Base-by-base conservation (phyloP, 2,797 vertebrate species). In the Sebastes diploproa region DNA sequence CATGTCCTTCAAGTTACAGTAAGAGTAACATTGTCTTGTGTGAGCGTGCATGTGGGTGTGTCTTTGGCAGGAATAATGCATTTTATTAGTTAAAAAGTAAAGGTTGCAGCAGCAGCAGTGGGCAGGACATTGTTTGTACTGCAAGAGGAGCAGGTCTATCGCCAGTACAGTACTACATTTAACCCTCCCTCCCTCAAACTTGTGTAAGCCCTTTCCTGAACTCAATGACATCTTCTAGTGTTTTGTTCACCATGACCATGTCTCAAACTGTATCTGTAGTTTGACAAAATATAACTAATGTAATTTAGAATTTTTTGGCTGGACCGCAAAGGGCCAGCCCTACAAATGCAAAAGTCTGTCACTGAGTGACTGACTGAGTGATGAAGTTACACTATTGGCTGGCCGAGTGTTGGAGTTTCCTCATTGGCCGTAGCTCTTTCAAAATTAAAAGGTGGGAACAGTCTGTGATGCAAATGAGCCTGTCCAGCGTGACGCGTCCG, bases 1-100 rank as follows among this genome's bases (percentile, higher is more conserved):
- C 13, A 42, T 34, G 75, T 52, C 80, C 84, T 82, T 87, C 7
- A 54, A 61, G 64, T 64, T 80, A 55, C 46, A 50, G 42, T 30
- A 23, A 60, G 30, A 60, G 8, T 63, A 42, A 72, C n/a, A 11
- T 60, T 18, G 4, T 42, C 18, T 25, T 58, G 7, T 55, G 42
- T 38, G 11, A 38, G 25, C 8, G 5, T 66, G 7, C 8, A 12
- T 54, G 23, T 68, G 25, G 11, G 23, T 62, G 27, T n/a, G 30
- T 59, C 13, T 38, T 54, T 62, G 18, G 4, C 46, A 66, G 27
- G 10, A 61, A 66, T 58, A 22, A 78, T 61, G 34, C n/a, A 70
- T 60, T 36, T 70, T 64, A 12, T 72, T 20, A 7, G 18, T 74
- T 56, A 34, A n/a, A 50, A 50, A 42, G 16, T 18, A 23, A 29